Conservation (phyloP, 2,888 invertebrate species). For the Ferrisia virgata region DNA sequence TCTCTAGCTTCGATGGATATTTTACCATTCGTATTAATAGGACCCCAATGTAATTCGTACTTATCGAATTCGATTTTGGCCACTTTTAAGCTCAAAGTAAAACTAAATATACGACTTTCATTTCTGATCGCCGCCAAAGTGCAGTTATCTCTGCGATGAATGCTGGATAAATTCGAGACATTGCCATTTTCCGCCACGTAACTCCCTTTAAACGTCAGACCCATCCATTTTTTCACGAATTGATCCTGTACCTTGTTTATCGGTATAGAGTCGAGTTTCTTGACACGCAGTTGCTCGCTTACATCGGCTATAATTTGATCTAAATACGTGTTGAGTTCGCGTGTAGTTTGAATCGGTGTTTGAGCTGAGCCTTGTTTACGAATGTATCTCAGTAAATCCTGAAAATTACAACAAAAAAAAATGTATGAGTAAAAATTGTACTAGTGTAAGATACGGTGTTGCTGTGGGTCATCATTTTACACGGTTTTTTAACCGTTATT, state of each 20-base stretch:
- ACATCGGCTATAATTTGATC: conserved; percentile 31
- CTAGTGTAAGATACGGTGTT: neutral
- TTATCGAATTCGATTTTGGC: conserved; percentile 33
- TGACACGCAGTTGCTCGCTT: neutral
- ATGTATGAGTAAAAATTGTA: no score
- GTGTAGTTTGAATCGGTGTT: neutral
- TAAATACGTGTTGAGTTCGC: conserved; percentile 21
- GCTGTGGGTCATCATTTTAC: neutral
- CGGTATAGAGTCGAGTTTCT: conserved; percentile 27
- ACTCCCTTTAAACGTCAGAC: conserved; percentile 4
- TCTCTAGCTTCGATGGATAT: conserved; percentile 32
- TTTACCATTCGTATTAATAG: conserved; percentile 22
- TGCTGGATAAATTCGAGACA: neutral
- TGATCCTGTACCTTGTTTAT: neutral
- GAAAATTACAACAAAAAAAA: no score
- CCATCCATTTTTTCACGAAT: conserved; percentile 27
- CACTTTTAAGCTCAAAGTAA: neutral
- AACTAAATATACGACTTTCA: conserved; percentile 24
- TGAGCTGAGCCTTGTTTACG: conserved; percentile 34
- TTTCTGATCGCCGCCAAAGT: neutral
- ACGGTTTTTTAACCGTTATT: neutral
- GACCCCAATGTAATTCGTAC: conserved; percentile 37
- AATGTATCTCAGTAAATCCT: conserved; percentile 36
- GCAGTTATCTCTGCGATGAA: conserved; percentile 36
- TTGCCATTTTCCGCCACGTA: conserved; percentile 4